Conservation (phyloP, 2,797 vertebrate species). For the Serranus cabrilla region DNA sequence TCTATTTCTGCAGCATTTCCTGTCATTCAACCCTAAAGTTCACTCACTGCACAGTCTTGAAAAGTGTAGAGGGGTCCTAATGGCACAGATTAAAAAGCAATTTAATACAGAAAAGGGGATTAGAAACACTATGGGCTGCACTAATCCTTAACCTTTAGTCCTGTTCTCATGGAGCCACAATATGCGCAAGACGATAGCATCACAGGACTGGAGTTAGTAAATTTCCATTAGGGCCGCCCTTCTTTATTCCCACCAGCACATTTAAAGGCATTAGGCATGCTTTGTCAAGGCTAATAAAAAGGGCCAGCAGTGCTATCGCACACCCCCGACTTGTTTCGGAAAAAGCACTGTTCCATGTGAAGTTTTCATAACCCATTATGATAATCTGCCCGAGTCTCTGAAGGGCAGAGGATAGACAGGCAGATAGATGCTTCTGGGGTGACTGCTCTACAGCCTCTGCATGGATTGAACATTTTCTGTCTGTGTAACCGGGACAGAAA, state of each 20-base stretch:
- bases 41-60: slow-evolving; percentile 64
- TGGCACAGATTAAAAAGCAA: slow-evolving; percentile 83
- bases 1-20: slow-evolving; percentile 61
- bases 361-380: slow-evolving; percentile 82
- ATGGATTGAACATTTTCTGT: slow-evolving; percentile 55
- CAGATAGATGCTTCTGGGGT: slow-evolving; percentile 71
- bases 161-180: slow-evolving; percentile 80
- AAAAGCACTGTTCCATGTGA: slow-evolving; percentile 79
- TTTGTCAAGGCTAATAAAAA: slow-evolving; percentile 81
- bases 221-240: slow-evolving; percentile 81
- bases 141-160: slow-evolving; percentile 86
- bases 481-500: slow-evolving; percentile 37
- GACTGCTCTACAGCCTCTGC: slow-evolving; percentile 55
- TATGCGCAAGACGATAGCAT: slow-evolving; percentile 80
- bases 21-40: slow-evolving; percentile 75
- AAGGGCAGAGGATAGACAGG: slow-evolving; percentile 66
- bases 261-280: slow-evolving; percentile 83
- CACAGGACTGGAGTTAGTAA: slow-evolving; percentile 76
- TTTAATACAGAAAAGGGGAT: slow-evolving; percentile 85
- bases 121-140: slow-evolving; percentile 78
- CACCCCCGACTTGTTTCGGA: slow-evolving; percentile 72
- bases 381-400: slow-evolving; percentile 76
- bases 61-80: slow-evolving; percentile 74
- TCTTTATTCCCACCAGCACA: slow-evolving; percentile 82
- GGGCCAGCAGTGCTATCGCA: slow-evolving; percentile 71